phyloP scores from a whole-genome alignment of 2,888 invertebrate genomes.

The Drosophila neotestacea region DNA sequence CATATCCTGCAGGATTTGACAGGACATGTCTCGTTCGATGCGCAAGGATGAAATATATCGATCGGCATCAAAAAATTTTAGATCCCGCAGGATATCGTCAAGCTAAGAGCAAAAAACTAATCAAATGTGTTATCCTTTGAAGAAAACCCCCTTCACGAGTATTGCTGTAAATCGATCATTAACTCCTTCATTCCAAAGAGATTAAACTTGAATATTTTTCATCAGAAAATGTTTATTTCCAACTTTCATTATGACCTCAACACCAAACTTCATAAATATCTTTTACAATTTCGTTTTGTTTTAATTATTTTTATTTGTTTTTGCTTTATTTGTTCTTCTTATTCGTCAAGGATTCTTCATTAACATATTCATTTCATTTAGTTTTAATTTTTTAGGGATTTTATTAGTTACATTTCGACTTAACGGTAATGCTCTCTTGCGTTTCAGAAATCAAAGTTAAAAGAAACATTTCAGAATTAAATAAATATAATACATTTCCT shows the following conservation, averaged over 20 bases:
- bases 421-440: slow-evolving; percentile 41
- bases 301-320: slow-evolving; percentile 2
- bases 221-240: slow-evolving; percentile 61
- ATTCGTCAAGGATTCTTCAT: slow-evolving; percentile 22
- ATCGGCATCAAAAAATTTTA: no score
- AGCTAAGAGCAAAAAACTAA: no score
- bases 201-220: slow-evolving; percentile 17
- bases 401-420: slow-evolving; percentile 38
- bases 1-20: no score
- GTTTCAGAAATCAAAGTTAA: slow-evolving; percentile 27
- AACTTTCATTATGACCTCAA: slow-evolving; percentile 53
- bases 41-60: no score
- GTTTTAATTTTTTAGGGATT: slow-evolving; percentile 1
- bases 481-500: slow-evolving; percentile 9
- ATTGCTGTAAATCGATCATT: no score
- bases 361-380: slow-evolving; percentile 16
- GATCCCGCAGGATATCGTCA: no score
- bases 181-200: background rate
- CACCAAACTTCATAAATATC: slow-evolving; percentile 58
- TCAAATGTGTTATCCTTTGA: no score
- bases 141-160: no score
- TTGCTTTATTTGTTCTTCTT: slow-evolving; percentile 5
- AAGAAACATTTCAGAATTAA: slow-evolving; percentile 6
- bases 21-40: no score
- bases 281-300: slow-evolving; percentile 41